Base-by-base conservation (phyloP, 2,797 vertebrate species). In the Takifugu ocellatus region DNA sequence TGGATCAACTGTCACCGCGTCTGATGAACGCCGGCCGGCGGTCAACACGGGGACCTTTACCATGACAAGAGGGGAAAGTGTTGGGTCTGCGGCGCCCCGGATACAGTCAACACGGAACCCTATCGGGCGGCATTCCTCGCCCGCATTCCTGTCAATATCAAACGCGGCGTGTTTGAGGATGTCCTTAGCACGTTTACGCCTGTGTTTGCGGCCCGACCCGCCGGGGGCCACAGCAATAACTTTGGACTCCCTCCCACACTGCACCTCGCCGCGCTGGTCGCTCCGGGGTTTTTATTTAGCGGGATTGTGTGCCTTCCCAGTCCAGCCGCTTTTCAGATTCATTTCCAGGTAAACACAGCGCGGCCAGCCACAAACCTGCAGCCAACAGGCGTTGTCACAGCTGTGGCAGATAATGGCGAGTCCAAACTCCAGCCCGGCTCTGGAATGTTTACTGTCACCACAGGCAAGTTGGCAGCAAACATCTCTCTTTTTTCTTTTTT, bases 361-460 rank as follows among this genome's bases (percentile, higher is more conserved):
- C 88, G 88, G 90, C 91, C 86, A 86, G 85, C 90, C 81, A 53
- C 89, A 90, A 91, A 90, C 90, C 82, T 84, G 89, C 84, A 84
- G 90, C 92, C 93, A 94, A 92, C 90, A 82, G 71, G 88, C 84
- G 76, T 90, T 91, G 91, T 91, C 90, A 85, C 93, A 95, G 93
- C 94, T 93, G 93, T 93, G 91, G 85, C 85, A 82, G 90, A 90
- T 89, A 90, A 88, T 82, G 83, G 90, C 78, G 74, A 90, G 87
- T 90, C 92, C 88, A 81, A 86, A 90, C 85, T 83, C 88, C 83
- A 89, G 83, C 84, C 89, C 88, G 80, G 82, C 77, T 84, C 84
- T 84, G 92, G 93, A 94, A 94, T 98, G 94, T 95, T 97, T 93
- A 93, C 94, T 84, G 85, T 94, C 92, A 92, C 93, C 92, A 89